Evolutionary conservation across 2,113 vertebrate genomes (phyloP).

Genomic region (Nipponia nippon): DNA sequence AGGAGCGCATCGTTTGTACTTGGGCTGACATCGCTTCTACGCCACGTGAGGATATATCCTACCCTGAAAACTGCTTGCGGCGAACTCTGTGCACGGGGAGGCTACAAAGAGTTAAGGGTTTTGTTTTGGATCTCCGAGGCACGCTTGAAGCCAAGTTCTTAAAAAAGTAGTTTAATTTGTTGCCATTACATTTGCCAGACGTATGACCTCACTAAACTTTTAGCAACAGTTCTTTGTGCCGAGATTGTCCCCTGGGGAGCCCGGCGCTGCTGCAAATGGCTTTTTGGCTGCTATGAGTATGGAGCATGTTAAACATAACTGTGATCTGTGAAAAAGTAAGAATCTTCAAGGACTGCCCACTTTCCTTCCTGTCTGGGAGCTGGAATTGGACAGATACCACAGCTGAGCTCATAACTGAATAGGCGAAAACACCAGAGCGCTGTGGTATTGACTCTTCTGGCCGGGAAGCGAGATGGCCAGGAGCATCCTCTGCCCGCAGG

Average conservation of each 20-base stretch:
- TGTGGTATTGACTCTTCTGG: neutral
- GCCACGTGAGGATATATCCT: fast-evolving
- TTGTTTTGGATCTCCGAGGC: constrained; percentile 45
- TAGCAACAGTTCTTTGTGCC: constrained; percentile 58
- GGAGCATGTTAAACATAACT: constrained; percentile 76
- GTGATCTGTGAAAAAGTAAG: constrained; percentile 74
- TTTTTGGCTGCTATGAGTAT: constrained; percentile 50
- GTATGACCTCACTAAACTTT: constrained; percentile 67
- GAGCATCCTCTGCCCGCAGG: neutral
- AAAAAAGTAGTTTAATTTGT: constrained; percentile 67
- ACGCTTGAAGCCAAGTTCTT: constrained; percentile 45
- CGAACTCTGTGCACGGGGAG: neutral
- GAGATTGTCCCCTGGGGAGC: constrained; percentile 45
- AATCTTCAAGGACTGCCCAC: constrained; percentile 74
- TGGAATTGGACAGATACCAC: constrained; percentile 11
- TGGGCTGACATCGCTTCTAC: neutral
- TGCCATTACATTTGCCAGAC: constrained; percentile 64
- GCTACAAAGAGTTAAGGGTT: constrained; percentile 60
- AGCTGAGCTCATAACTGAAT: constrained; percentile 33
- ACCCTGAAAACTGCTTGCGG: neutral
- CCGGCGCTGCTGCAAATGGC: constrained; percentile 18
- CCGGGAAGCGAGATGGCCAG: neutral
- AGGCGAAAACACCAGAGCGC: neutral
- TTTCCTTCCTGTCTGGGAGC: constrained; percentile 81
- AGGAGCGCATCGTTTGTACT: neutral